Percentiles rank a stretch among this genome's conserved stretches.
phyloP scores from a whole-genome alignment of 2,797 vertebrate species.

The Danio aesculapii region DNA sequence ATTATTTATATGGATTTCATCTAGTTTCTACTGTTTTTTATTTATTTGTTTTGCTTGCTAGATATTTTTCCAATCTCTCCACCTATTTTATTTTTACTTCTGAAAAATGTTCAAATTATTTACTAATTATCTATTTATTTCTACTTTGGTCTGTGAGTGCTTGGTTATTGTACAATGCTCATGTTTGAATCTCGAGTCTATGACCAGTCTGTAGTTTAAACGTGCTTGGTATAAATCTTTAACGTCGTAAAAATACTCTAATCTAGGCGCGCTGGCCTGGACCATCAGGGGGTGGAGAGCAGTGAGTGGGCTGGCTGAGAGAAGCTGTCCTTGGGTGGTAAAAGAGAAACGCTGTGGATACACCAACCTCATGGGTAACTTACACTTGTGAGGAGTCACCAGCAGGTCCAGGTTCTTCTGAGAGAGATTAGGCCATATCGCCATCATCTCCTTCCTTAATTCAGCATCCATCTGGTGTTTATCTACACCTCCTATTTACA shows the following conservation, averaged over 20 bases:
- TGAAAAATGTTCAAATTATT: too few species aligned
- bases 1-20: too few species aligned
- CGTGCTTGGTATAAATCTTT: not conserved
- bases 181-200: not conserved
- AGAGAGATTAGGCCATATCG: conserved; percentile 96
- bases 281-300: conserved; percentile 82
- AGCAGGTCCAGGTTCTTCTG: conserved; percentile 94
- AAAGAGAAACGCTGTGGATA: conserved; percentile 72
- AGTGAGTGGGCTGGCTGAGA: conserved; percentile 75
- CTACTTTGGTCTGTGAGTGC: too few species aligned
- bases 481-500: conserved; percentile 82
- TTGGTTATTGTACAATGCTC: not conserved
- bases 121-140: too few species aligned
- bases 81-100: too few species aligned
- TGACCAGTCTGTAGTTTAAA: not conserved
- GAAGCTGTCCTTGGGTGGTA: conserved; percentile 79
- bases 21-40: too few species aligned
- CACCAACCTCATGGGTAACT: conserved; percentile 73
- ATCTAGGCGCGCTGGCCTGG: conserved; percentile 54
- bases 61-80: too few species aligned
- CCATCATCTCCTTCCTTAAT: conserved; percentile 96
- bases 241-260: not conserved
- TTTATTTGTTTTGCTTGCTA: too few species aligned
- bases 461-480: conserved; percentile 97
- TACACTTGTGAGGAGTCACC: conserved; percentile 96